Base-by-base conservation (phyloP, 2,113 vertebrate genomes). In the Salvator merianae region DNA sequence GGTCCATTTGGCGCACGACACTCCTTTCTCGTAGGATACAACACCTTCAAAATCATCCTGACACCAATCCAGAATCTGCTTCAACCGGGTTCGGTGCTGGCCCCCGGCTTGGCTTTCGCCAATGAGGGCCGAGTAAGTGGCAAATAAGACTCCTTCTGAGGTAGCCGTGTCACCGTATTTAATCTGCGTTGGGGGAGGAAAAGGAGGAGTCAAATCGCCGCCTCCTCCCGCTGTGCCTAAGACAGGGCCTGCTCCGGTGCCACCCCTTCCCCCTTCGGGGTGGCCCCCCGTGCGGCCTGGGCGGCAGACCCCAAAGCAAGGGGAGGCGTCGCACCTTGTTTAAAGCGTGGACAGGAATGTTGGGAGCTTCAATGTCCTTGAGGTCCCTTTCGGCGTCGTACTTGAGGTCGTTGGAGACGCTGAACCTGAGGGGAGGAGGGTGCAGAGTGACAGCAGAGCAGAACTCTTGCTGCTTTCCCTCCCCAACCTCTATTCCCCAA, bases 91-190 rank as follows among this genome's bases (percentile, higher is more conserved):
- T 78, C 98, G 96, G 88, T 97, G 99, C 95, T 99, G 98, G 16
- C 99, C 99, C 0, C 99, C 99, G 0, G 98, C 98, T 89, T 98
- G 98, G 95, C 99, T 99, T 92, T 99, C 99, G 1, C 99, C 99
- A 1, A 99, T 99, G 92, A 99, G 96, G 34, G 99, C 98, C 0
- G 99, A 99, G 91, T 99, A 99, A 53, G 98, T 99, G 87, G 98
- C 98, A 76, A 99, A 99, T 89, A 99, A 96, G 91, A 99, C 97
- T 93, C 98, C 98, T 96, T 99, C 98, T 95, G 98, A 99, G 97
- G 98, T 98, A 97, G 98, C 97, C 93, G 97, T 99, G 97, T 99
- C 98, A 82, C 98, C 98, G 0, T 99, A 99, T 94, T 98, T 99
- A 91, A 99, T 99, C 99, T 99, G 91, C 30, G 50, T 2, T 30